Evolutionary conservation across 2,113 vertebrate species (phyloP).

Genomic region (Anoplopoma fimbria): DNA sequence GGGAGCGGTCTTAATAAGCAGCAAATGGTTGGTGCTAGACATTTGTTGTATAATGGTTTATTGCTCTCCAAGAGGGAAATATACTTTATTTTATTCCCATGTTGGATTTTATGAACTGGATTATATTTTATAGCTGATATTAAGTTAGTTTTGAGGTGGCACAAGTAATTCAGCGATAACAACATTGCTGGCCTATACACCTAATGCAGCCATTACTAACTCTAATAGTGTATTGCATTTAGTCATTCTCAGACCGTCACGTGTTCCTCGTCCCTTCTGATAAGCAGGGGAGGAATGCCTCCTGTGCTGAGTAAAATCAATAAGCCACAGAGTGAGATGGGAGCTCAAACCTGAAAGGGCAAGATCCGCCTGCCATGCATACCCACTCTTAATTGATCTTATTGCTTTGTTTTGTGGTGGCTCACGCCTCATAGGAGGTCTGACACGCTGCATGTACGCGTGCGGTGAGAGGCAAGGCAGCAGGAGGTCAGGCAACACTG

Average conservation of each 20-base stretch:
- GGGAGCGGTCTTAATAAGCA: neutral
- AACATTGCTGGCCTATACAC: neutral
- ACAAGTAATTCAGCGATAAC: neutral
- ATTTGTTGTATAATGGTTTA: neutral
- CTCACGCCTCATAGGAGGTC: conserved; percentile 59
- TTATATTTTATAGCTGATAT: neutral
- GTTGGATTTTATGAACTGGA: neutral
- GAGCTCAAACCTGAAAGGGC: conserved; percentile 33
- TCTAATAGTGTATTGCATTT: neutral
- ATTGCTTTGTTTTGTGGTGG: conserved; percentile 59
- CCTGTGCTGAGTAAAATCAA: conserved; percentile 34
- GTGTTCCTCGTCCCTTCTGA: neutral
- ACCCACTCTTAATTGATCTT: conserved; percentile 58
- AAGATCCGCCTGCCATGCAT: conserved; percentile 15
- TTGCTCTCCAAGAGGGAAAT: neutral
- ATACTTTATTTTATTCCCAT: neutral
- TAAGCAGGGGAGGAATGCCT: neutral
- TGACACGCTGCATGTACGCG: conserved; percentile 48
- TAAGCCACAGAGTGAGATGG: conserved; percentile 27
- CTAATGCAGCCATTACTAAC: neutral
- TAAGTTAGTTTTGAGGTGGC: too few relatives aligned
- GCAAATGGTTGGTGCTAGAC: neutral
- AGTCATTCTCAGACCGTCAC: neutral
- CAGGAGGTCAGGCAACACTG: conserved; percentile 6
- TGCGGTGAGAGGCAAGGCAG: conserved; percentile 20